These are phyloP conservation scores for Acleris literana DNA, from an alignment of 2,888 invertebrate species.

Conservation along the genomic window DNA sequence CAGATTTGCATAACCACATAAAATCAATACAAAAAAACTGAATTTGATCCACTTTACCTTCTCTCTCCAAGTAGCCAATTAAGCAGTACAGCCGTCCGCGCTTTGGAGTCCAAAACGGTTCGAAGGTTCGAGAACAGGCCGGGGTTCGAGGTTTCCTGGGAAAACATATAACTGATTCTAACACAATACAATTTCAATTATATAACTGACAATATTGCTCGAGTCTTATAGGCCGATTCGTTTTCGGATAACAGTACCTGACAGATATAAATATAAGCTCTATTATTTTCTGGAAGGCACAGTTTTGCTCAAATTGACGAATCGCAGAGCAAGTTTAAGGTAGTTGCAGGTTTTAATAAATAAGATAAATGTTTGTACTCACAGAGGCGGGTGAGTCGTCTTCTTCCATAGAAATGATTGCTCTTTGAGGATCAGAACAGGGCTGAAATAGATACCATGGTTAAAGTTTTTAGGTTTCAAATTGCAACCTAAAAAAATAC, in stretches of 20 bases:
- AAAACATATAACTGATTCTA: not conserved
- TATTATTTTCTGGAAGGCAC: too few species aligned
- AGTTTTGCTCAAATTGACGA: too few species aligned
- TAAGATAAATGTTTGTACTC: conserved; percentile 58
- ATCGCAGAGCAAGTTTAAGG: too few species aligned
- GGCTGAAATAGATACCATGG: conserved; percentile 54
- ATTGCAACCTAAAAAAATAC: not conserved
- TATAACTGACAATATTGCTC: too few species aligned
- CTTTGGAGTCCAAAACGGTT: conserved; percentile 91
- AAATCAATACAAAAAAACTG: not conserved
- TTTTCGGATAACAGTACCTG: too few species aligned
- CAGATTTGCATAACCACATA: not conserved
- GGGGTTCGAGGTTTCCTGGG: conserved; percentile 89
- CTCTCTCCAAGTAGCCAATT: conserved; percentile 85
- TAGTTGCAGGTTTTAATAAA: too few species aligned
- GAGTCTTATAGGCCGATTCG: too few species aligned
- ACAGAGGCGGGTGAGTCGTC: conserved; percentile 96
- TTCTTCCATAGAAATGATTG: conserved; percentile 97
- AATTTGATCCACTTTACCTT: conserved; percentile 52
- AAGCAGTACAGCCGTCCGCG: conserved; percentile 96
- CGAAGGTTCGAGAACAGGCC: conserved; percentile 92
- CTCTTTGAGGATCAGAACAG: conserved; percentile 86
- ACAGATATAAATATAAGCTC: too few species aligned
- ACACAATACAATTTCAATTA: too few species aligned
- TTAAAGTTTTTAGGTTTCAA: not conserved